Base-by-base conservation (phyloP, 2,797 vertebrate genomes). In the Chaenodraco wilsoni region DNA sequence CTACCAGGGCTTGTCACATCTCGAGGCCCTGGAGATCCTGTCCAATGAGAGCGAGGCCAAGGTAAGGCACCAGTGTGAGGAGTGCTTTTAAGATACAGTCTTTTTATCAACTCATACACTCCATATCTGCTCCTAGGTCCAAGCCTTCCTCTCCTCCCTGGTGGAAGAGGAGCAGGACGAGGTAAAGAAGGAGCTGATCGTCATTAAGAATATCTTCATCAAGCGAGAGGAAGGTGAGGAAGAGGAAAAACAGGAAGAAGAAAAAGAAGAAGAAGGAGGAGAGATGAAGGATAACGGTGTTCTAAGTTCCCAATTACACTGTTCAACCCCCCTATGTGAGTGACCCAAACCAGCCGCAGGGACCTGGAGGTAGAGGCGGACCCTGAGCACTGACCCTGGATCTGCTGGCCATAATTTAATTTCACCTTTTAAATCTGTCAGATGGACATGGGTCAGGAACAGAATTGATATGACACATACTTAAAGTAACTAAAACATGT, bases 11-110 rank as follows among this genome's bases (percentile, higher is more conserved):
- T 84, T 99, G 88, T 97, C 98, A 40, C 98, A 99, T 90, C 95
- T 99, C 6, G 98, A 99, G 93, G 98, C 98, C 69, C 93, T 99
- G 88, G 98, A 99, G 95, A 99, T 99, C 70, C 94, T 99, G 81
- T 99, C 98, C 86, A 98, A 97, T 77, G 97, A 99, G 93, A 99
- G 98, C 2, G 98, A 99, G 89, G 92, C 76, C 70, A 96, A 97
- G 96, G 98, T 98, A 91, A 84, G 75, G n/a, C 23, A 4, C 21
- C 9, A 17, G 21, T 14, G 33, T 58, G 40, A 21, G 27, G 17
- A 51, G 16, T n/a, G 2, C 10, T 31, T 17, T 19, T 43, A 23
- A 43, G 40, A 68, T 64, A 31, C 17, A 2, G 21, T 50, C n/a
- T 16, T 45, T 48, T 75, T 3, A 37, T 37, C 33, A 69, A 54